Evolutionary conservation across 2,888 invertebrate species (phyloP).

Genomic region (Hipparchia semele): DNA sequence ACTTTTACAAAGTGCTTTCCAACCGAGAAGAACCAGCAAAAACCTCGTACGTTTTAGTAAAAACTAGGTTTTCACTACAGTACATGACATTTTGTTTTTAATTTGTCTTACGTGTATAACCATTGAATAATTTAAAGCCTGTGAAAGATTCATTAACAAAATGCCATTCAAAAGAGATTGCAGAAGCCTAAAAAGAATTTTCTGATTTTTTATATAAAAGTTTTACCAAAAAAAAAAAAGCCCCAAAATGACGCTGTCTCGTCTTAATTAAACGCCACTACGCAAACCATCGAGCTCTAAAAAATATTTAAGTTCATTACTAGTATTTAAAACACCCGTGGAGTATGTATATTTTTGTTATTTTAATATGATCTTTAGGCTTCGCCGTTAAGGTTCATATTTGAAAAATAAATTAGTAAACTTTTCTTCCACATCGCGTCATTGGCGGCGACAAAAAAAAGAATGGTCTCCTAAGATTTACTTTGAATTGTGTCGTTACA

Average conservation of each 20-base stretch:
- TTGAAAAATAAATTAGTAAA: conserved; percentile 2
- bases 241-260: conserved; percentile 34
- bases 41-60: too few relatives aligned
- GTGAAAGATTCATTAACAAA: neutral
- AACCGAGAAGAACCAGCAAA: too few relatives aligned
- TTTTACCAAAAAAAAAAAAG: neutral
- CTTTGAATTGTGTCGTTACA: conserved; percentile 67
- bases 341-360: neutral
- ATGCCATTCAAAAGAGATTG: neutral
- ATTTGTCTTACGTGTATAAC: too few relatives aligned
- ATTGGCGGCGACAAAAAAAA: conserved; percentile 58
- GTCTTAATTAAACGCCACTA: conserved; percentile 69
- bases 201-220: neutral
- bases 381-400: neutral
- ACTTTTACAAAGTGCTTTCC: too few relatives aligned
- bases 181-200: neutral
- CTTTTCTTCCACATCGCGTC: conserved; percentile 39
- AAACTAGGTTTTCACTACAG: too few relatives aligned
- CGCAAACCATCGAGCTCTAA: conserved; percentile 58
- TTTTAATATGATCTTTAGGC: conserved; percentile 16
- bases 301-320: conserved; percentile 71
- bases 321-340: conserved; percentile 40
- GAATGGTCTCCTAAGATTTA: conserved; percentile 61
- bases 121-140: neutral
- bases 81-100: too few relatives aligned